Base-by-base conservation (phyloP, 2,797 vertebrate genomes). In the Malurus splendens region DNA sequence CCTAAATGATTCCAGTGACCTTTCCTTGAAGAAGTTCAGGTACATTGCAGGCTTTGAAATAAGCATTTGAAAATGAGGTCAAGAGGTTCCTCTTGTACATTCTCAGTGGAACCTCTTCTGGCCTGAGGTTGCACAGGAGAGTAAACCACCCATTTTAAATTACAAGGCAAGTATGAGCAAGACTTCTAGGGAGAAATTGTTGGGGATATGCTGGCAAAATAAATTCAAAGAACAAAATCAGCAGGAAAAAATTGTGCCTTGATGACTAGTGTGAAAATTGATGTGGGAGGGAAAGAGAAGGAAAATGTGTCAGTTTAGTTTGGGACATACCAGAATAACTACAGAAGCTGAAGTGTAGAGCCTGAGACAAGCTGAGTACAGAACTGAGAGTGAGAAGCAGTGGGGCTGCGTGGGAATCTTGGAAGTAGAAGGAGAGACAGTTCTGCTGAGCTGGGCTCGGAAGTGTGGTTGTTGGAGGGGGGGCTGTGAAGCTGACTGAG, bases 311-410 rank as follows among this genome's bases (percentile, higher is more conserved):
- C 87, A 48, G 51, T 77, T 42, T 50, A 54, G 84, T 71, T 93
- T 64, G 55, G 57, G 36, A 82, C 79, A 61, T 44, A 74, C 70
- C 74, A 87, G 92, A 94, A 91, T 90, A 93, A 83, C 48, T 83
- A 6, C 8, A 71, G 42, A 70, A 90, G 33, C 65, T 85, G 75
- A 79, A 87, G 28, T 16, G 44, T 55, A 24, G 70, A 83, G 65
- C 39, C 56, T 80, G 79, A 19, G 22, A 80, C 65, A 45, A 36
- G 56, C 72, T 82, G 83, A 78, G 52, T 27, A 71, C 54, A 54
- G 78, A 83, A 42, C 67, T 52, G 83, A 66, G 83, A 73, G 42
- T 1, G 28, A 92, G 79, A 91, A 80, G 75, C 72, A 54, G 36
- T 19, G 47, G 18, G n/a, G 13, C 79, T 91, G 84, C 1, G 68